phyloP scores from a whole-genome alignment of 2,888 invertebrate species.

The Sussaba pulchella region DNA sequence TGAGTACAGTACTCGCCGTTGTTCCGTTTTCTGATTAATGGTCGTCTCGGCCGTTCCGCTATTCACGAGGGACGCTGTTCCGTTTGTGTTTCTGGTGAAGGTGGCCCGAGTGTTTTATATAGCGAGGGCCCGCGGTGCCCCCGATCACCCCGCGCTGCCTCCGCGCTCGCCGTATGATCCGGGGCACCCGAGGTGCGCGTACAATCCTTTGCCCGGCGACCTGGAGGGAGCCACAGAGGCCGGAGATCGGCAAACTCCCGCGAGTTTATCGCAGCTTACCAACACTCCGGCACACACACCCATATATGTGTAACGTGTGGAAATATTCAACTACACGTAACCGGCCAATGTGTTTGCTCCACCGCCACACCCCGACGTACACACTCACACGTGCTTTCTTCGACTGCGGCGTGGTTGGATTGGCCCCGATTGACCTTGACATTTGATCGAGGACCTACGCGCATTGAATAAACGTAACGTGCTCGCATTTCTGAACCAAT shows the following conservation, averaged over 20 bases:
- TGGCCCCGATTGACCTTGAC: conserved; percentile 74
- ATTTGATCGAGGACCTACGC: conserved; percentile 71
- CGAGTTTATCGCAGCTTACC: conserved; percentile 49
- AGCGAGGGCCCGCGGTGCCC: conserved; percentile 71
- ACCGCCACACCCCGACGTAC: conserved; percentile 56
- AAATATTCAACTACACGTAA: conserved; percentile 46
- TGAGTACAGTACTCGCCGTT: conserved; percentile 76
- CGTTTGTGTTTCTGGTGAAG: conserved; percentile 82
- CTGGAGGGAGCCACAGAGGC: conserved; percentile 61
- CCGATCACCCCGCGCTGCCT: conserved; percentile 68
- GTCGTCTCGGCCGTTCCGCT: conserved; percentile 43
- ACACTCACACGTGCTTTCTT: conserved; percentile 51
- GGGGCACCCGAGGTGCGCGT: conserved; percentile 48
- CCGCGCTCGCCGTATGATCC: conserved; percentile 57
- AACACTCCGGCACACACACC: not conserved
- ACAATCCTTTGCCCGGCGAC: conserved; percentile 53
- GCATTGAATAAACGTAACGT: conserved; percentile 37
- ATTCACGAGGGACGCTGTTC: conserved; percentile 72
- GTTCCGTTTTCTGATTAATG: conserved; percentile 51
- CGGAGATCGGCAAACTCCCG: conserved; percentile 65
- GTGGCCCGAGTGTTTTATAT: conserved; percentile 82
- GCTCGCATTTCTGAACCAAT: conserved; percentile 13
- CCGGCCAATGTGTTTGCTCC: conserved; percentile 44
- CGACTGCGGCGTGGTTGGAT: conserved; percentile 63
- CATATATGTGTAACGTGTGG: conserved; percentile 32